Base-by-base conservation (phyloP, 1,140 invertebrate genomes). In the Drosophila sp. region DNA sequence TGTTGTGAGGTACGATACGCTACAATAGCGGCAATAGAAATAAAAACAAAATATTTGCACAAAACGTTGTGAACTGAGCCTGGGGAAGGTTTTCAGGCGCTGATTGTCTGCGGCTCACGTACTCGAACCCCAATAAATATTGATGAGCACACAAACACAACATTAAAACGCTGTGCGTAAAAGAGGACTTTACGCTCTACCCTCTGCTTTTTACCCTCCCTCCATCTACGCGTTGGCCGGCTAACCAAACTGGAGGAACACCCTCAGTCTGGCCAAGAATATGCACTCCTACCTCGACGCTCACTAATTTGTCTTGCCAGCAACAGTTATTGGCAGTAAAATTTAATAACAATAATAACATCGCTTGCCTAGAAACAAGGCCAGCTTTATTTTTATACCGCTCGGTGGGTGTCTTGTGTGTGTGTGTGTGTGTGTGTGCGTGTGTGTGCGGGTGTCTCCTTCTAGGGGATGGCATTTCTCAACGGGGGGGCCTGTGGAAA, bases 341-440 rank as follows among this genome's bases (percentile, higher is more conserved):
- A 89, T 87, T 87, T 87, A 87, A 87, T 87, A 89, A 87, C 82
- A 82, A 87, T 86, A 86, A 86, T 87, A 86, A 86, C 66, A 70
- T 63, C 63, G 78, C 73, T 76, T 59, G 64, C 72, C 78, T 79
- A 67, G 76, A 62, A 78, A 67, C 76, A 51, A 70, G 77, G 51
- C 56, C 46, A 63, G 81, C 73, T 80, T 80, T 72, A 78, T 75
- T 86, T 86, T 75, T 67, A 75, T 80, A 75, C 77, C 81, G 65
- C 36, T 66, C 71, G 36, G 58, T 16, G 14, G 36, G 34, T 32
- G 25, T 27, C 59, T 13, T 36, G 29, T 38, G 59, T 56, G 62
- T 38, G 43, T 32, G 40, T 41, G 14, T 36, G 61, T 36, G 41
- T 29, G 54, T 27, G 21, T 4, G 36, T 16, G 21, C 29, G 21